Conservation (phyloP, 2,113 vertebrate genomes). For the Mugil cephalus region DNA sequence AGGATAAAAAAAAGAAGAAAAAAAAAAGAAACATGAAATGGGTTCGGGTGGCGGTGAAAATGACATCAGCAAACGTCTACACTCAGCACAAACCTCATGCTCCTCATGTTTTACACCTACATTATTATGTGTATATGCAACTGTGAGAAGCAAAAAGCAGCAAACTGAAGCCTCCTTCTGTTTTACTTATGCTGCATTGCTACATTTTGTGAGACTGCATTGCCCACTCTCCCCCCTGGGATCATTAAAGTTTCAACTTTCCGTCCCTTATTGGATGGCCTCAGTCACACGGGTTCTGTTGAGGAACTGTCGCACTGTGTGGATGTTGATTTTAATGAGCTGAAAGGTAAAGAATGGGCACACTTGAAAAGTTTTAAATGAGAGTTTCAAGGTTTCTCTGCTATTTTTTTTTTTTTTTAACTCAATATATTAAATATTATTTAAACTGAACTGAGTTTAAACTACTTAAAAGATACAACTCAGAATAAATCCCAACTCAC, state of each 20-base stretch:
- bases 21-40: slow-evolving; percentile 10
- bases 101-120: neutral
- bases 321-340: slow-evolving; percentile 41
- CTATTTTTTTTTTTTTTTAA: neutral
- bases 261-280: slow-evolving; percentile 33
- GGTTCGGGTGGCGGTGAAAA: slow-evolving; percentile 35
- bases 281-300: slow-evolving; percentile 20
- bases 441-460: slow-evolving; percentile 45
- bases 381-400: slow-evolving; percentile 19
- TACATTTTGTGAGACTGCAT: slow-evolving; percentile 44
- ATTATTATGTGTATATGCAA: slow-evolving; percentile 47
- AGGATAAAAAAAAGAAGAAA: slow-evolving; percentile 3
- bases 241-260: slow-evolving; percentile 59
- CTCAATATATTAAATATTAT: slow-evolving; percentile 6
- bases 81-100: slow-evolving; percentile 2
- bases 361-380: neutral
- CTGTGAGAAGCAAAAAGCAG: slow-evolving; percentile 8
- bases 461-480: slow-evolving; percentile 41
- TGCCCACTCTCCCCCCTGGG: slow-evolving; percentile 28
- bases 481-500: slow-evolving; percentile 49
- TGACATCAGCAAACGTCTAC: slow-evolving; percentile 6
- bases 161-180: neutral
- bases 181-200: slow-evolving; percentile 36
- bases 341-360: slow-evolving; percentile 7
- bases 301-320: neutral